phyloP scores from a whole-genome alignment of 2,797 vertebrate genomes.

The Trematomus bernacchii region DNA sequence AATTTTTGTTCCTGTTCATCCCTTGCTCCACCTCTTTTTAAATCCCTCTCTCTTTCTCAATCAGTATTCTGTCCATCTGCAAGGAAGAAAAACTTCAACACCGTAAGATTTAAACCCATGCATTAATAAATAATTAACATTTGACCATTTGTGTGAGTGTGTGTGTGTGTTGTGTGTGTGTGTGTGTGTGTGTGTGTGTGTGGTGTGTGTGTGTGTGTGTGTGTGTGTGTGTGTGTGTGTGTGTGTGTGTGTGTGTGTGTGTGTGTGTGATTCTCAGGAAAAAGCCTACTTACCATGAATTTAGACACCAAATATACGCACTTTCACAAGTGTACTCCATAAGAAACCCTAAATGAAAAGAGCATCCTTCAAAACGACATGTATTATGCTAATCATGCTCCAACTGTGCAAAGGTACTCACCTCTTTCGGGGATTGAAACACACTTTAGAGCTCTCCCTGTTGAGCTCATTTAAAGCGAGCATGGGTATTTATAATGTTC shows the following conservation, averaged over 20 bases:
- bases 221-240: slow-evolving; percentile 1
- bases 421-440: slow-evolving; percentile 32
- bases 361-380: slow-evolving; percentile 14
- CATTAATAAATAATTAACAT: slow-evolving; percentile 73
- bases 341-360: slow-evolving; percentile 12
- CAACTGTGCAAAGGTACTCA: slow-evolving; percentile 20
- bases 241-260: neutral
- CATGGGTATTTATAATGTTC: neutral
- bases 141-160: slow-evolving; percentile 47
- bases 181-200: neutral
- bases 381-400: slow-evolving; percentile 50
- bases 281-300: slow-evolving; percentile 27
- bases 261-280: slow-evolving; percentile 14
- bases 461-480: slow-evolving; percentile 13
- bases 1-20: slow-evolving; percentile 37
- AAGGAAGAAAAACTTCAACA: slow-evolving; percentile 50
- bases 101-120: slow-evolving; percentile 54
- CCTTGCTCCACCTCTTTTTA: slow-evolving; percentile 17
- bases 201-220: slow-evolving; percentile 7
- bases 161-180: slow-evolving; percentile 1
- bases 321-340: neutral
- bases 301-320: slow-evolving; percentile 23
- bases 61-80: slow-evolving; percentile 56
- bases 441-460: slow-evolving; percentile 5
- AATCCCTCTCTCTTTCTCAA: slow-evolving; percentile 19